A percentile compares a stretch with the other conserved stretches of the same genome.
Evolutionary conservation across 2,113 vertebrate genomes (phyloP).

Genomic region (Equus przewalskii): DNA sequence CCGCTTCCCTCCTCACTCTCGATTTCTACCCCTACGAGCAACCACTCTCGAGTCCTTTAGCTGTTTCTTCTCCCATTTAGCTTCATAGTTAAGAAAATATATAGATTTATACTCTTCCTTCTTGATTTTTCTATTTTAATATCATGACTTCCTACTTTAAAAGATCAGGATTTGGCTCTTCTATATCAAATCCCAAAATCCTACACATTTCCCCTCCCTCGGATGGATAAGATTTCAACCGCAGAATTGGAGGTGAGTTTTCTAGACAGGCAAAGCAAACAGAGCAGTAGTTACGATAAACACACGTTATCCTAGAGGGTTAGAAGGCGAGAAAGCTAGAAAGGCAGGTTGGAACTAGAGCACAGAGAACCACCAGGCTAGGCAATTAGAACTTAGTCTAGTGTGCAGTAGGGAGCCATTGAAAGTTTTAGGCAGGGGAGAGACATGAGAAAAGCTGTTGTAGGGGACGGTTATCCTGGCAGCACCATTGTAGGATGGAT

Average conservation of each 20-base stretch:
- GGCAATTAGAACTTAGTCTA: not conserved
- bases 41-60: not conserved
- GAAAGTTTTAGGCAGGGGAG: not conserved
- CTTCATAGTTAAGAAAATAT: not conserved
- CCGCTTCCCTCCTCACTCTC: accelerated
- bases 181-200: not conserved
- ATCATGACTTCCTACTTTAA: not conserved
- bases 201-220: not conserved
- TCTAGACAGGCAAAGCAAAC: not conserved
- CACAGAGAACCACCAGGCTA: not conserved
- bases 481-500: not conserved
- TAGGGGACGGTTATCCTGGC: not conserved
- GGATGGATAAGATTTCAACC: not conserved
- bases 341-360: not conserved
- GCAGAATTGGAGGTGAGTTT: not conserved
- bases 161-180: not conserved
- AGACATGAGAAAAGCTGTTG: not conserved
- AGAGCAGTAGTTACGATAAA: not conserved
- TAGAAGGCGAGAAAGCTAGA: not conserved
- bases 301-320: not conserved
- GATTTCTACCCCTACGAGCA: not conserved
- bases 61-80: not conserved
- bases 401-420: not conserved
- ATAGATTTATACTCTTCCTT: not conserved
- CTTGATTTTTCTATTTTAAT: not conserved